Base-by-base conservation (phyloP, 2,113 vertebrate genomes). In the Donacobius atricapilla region DNA sequence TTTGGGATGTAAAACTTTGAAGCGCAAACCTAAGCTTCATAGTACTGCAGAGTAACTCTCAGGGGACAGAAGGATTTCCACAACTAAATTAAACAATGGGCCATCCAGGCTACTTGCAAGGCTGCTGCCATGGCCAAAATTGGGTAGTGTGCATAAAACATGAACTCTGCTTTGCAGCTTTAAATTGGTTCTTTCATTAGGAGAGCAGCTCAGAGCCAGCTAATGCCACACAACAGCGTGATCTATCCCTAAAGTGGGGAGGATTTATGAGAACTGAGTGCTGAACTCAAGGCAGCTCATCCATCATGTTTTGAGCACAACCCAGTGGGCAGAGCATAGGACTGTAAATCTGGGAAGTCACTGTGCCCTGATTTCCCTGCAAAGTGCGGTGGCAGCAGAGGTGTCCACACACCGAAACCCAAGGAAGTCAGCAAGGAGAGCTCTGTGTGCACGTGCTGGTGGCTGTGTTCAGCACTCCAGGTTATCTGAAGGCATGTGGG, bases 1-100 rank as follows among this genome's bases (percentile, higher is more conserved):
- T 96, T 96, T 85, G 87, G 51, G 70, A 53, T 93, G 57, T 77
- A 56, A 91, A 96, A 97, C 89, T 97, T 89, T 69, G 88, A 96
- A 95, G 61, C 75, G 61, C 70, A 91, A 89, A 82, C 73, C 51
- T 88, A 70, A 92, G 92, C 86, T 89, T 94, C 47, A 5, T 68
- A 58, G 69, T 78, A 58, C 44, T 50, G 58, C 33, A 83, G 53
- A 92, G 63, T 73, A 92, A 73, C 58, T 87, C 73, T 70, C 88
- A 87, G 77, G 60, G 77, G 77, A 82, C 65, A 71, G 83, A 69
- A 89, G 64, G 65, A 87, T 94, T 97, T 96, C 94, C 92, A 61
- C 92, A 75, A 81, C 51, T 81, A 79, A 87, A 78, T 42, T 75
- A 78, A 94, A 82, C 83, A 90, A 53, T 21, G 40, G 51, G 44